Base-by-base conservation (phyloP, 2,113 vertebrate species). In the Ciconia boyciana region DNA sequence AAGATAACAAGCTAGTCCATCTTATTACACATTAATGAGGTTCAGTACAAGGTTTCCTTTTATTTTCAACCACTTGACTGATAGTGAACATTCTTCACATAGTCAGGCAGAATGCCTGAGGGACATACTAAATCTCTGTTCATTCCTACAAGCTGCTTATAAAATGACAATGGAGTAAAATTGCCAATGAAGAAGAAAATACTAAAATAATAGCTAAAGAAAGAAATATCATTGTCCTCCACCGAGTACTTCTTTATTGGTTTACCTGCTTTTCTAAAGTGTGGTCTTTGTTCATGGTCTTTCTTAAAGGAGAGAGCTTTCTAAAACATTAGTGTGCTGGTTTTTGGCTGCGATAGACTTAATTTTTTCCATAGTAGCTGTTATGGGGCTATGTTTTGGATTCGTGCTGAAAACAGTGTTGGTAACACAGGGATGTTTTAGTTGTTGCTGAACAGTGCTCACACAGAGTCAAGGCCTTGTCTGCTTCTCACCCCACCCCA, bases 111-210 rank as follows among this genome's bases (percentile, higher is more conserved):
- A 94, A 90, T 80, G 58, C 19, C 83, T 7, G 0, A 1, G 7
- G 76, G 49, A 57, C 49, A 74, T 52, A 28, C n/a, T 65, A 83
- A 76, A 34, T 41, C 46, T 76, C 76, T 83, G 18, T 51, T 94
- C 74, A 61, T 94, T 96, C 83, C 65, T 69, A 46, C 17, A 81
- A 64, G 13, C n/a, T 62, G 17, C 34, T 78, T 65, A 84, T 70
- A 61, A 90, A 95, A 70, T 26, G 22, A 62, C 8, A 48, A 16
- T 7, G 46, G 14, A 93, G 34, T 64, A 82, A 58, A 83, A 75
- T n/a, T 66, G 43, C 19, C 32, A 68, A 6, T 10, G n/a, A 94
- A 75, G 31, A 81, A 91, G n/a, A 96, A 95, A 96, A 94, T 58
- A 83, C 25, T 54, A 49, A 95, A 95, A 85, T 76, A 89, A 54